phyloP scores from a whole-genome alignment of 2,888 invertebrate species.

The Nemoura dubitans region DNA sequence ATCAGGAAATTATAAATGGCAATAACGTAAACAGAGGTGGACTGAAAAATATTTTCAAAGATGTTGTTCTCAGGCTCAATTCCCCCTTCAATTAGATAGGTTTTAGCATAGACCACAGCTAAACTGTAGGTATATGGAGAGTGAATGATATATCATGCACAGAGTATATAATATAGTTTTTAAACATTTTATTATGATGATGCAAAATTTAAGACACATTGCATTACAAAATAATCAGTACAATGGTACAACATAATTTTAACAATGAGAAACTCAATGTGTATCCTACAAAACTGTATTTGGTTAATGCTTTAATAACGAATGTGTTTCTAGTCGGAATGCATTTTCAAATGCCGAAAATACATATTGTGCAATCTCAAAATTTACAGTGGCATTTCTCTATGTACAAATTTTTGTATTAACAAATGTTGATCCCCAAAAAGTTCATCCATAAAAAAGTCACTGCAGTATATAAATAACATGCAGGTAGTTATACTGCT shows the following conservation, averaged over 20 bases:
- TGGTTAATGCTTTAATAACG: slow-evolving; percentile 3
- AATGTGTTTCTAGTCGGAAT: not conserved
- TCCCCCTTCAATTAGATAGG: too few species aligned
- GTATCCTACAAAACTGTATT: slow-evolving; percentile 8
- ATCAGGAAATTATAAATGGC: too few species aligned
- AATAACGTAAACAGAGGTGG: too few species aligned
- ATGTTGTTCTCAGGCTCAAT: too few species aligned
- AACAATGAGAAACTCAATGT: slow-evolving; percentile 18
- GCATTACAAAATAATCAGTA: slow-evolving; percentile 49
- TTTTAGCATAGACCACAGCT: too few species aligned
- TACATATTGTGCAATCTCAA: not conserved
- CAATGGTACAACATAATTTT: slow-evolving; percentile 18
- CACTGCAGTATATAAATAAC: not conserved
- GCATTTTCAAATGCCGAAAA: slow-evolving; percentile 12
- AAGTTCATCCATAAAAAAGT: not conserved
- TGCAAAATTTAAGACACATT: slow-evolving; percentile 51
- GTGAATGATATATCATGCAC: too few species aligned
- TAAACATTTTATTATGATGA: slow-evolving; percentile 45
- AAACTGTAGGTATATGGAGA: too few species aligned
- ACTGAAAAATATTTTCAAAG: too few species aligned
- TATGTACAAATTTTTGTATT: slow-evolving; percentile 2
- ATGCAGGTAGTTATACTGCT: not conserved
- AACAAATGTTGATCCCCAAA: not conserved
- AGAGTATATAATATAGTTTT: not conserved
- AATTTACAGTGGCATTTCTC: not conserved